Percentiles rank a stretch among this genome's conserved stretches.
These are phyloP conservation scores for Euplagia quadripunctaria DNA, from an alignment of 2,888 invertebrate species.

Conservation along the genomic window DNA sequence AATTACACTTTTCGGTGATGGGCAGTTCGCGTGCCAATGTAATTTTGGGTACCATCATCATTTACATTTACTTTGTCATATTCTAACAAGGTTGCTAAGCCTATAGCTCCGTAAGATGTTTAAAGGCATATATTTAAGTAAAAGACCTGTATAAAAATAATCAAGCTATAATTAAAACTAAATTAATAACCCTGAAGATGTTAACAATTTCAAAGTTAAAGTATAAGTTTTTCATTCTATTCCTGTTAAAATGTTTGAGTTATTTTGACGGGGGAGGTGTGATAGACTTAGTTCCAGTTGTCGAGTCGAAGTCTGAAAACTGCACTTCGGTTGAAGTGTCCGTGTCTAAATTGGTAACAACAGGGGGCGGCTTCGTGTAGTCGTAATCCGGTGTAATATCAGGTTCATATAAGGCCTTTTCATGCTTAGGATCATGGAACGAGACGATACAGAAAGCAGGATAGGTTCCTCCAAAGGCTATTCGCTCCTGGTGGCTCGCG, in stretches of 20 bases:
- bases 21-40: constrained; percentile 70
- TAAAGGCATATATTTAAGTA: constrained; percentile 21
- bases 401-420: constrained; percentile 60
- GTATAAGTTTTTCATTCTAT: not conserved
- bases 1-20: constrained; percentile 71
- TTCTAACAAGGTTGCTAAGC: constrained; percentile 45
- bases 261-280: not conserved
- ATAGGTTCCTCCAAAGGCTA: constrained; percentile 80
- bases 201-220: not conserved
- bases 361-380: constrained; percentile 34
- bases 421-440: constrained; percentile 81
- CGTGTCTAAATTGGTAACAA: constrained; percentile 10
- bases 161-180: constrained; percentile 22
- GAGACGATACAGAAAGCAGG: constrained; percentile 74
- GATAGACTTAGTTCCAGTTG: not conserved
- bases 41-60: constrained; percentile 65
- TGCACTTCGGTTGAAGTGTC: constrained; percentile 14
- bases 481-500: constrained; percentile 72
- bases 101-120: constrained; percentile 34
- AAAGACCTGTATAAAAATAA: constrained; percentile 9
- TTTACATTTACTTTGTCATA: constrained; percentile 58
- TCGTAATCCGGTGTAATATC: constrained; percentile 48
- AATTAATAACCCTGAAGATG: constrained; percentile 11
- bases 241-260: not conserved
- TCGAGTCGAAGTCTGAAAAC: constrained; percentile 5